Evolutionary conservation across 2,113 vertebrate genomes (phyloP).

Genomic region (Eonycteris spelaea): DNA sequence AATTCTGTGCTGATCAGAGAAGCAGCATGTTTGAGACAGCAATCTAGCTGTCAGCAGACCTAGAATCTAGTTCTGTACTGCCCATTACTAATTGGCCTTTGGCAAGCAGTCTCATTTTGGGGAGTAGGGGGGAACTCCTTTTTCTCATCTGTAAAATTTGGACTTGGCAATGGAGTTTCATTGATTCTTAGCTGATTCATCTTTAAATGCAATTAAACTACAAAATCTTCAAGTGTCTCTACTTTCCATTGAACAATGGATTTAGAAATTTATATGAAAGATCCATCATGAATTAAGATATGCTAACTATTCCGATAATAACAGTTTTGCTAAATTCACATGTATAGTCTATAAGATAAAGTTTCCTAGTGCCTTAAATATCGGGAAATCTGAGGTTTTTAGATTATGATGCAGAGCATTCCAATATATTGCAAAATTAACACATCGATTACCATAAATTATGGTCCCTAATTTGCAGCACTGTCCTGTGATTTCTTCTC

Average conservation of each 20-base stretch:
- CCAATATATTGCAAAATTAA: background rate
- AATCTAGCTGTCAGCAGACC: background rate
- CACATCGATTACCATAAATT: background rate
- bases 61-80: background rate
- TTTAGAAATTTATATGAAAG: background rate
- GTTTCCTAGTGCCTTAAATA: background rate
- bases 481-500: constrained; percentile 1
- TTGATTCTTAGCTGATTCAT: constrained; percentile 7
- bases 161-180: background rate
- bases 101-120: background rate
- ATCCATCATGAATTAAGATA: background rate
- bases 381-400: background rate
- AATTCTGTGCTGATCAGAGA: background rate
- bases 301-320: background rate
- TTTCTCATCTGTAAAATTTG: background rate
- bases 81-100: background rate
- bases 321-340: background rate
- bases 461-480: background rate
- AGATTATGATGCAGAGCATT: background rate
- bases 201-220: constrained; percentile 6
- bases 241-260: constrained; percentile 18
- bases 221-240: background rate
- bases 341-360: background rate
- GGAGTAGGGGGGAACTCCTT: background rate
- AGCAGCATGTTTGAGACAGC: background rate